Conservation (phyloP, 2,113 vertebrate genomes). For the Equus przewalskii region DNA sequence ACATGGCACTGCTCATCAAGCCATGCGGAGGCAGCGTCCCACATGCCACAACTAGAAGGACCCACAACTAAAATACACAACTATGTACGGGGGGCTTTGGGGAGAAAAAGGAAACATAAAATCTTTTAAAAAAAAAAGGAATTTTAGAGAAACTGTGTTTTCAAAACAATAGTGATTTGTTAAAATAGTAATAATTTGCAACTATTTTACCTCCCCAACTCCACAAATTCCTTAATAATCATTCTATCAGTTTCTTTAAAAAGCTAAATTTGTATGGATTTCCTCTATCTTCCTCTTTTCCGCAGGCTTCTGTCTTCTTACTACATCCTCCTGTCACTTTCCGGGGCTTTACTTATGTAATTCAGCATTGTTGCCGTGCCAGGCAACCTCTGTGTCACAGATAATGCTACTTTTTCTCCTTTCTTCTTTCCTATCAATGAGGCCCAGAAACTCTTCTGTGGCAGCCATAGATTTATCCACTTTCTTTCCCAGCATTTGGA, state of each 20-base stretch:
- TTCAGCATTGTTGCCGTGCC: background rate
- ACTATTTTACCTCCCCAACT: slow-evolving; percentile 2
- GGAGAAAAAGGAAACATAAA: too few relatives aligned
- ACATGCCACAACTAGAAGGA: too few relatives aligned
- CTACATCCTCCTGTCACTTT: background rate
- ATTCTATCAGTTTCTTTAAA: background rate
- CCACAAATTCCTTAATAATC: background rate
- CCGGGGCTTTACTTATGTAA: background rate
- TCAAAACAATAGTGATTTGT: background rate
- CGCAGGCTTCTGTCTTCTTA: background rate
- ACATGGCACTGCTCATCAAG: too few relatives aligned
- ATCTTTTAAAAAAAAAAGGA: background rate
- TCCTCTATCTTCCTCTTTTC: background rate
- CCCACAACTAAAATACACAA: too few relatives aligned
- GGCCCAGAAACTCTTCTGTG: background rate
- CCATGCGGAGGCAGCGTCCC: too few relatives aligned
- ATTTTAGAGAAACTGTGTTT: background rate
- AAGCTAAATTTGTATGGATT: background rate
- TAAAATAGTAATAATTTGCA: background rate
- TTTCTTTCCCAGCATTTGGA: background rate
- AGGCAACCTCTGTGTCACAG: background rate
- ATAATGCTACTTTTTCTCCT: background rate
- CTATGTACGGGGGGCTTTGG: too few relatives aligned
- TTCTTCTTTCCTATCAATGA: background rate
- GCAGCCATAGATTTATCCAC: background rate